Evolutionary conservation across 2,797 vertebrate genomes (phyloP).

Genomic region (Arctocebus calabarensis): DNA sequence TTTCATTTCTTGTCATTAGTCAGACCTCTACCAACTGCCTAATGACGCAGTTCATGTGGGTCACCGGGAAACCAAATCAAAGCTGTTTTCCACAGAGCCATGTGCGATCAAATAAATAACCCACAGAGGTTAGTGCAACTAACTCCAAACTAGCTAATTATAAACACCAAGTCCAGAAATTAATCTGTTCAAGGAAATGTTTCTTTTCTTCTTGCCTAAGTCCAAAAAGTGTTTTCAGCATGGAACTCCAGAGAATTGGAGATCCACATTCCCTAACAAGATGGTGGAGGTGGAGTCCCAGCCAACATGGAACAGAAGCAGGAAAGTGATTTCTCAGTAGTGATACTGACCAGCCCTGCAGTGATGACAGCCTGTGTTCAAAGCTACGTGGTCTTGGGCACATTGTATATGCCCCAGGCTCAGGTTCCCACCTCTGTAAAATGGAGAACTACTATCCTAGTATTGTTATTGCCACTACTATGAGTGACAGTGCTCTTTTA

Average conservation of each 20-base stretch:
- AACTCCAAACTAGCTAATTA: constrained; percentile 62
- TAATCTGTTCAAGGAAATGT: constrained; percentile 50
- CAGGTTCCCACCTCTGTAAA: not conserved
- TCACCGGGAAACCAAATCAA: constrained; percentile 66
- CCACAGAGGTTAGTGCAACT: constrained; percentile 49
- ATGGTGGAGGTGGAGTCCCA: not conserved
- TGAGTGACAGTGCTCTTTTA: not conserved
- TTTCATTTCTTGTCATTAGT: constrained; percentile 68
- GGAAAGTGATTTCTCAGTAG: not conserved
- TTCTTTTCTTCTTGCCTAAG: not conserved
- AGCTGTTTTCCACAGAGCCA: constrained; percentile 22
- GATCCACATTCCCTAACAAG: not conserved
- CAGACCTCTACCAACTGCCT: constrained; percentile 59
- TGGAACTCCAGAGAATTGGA: not conserved
- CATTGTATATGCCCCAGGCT: not conserved
- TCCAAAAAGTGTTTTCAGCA: not conserved
- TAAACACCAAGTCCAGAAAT: constrained; percentile 51
- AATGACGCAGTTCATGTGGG: constrained; percentile 14
- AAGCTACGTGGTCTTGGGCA: not conserved
- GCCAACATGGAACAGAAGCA: not conserved
- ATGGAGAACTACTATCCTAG: too few species aligned
- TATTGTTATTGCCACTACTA: fast-evolving
- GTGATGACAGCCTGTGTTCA: not conserved
- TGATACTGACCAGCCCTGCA: not conserved
- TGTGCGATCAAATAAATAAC: constrained; percentile 64